Evolutionary conservation across 2,797 vertebrate genomes (phyloP).

Genomic region (Mormyrops attenuatus): DNA sequence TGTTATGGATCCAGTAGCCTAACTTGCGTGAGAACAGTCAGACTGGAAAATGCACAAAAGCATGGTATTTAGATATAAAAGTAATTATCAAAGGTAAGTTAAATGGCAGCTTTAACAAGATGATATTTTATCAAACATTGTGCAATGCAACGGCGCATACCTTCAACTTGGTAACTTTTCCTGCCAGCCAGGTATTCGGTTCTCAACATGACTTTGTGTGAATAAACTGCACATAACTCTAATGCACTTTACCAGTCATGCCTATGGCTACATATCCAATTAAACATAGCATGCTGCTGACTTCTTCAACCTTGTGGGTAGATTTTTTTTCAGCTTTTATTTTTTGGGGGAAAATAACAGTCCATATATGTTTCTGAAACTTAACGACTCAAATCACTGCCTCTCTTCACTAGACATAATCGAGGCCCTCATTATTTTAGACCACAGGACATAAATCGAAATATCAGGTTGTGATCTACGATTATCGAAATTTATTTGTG

Average conservation of each 20-base stretch:
- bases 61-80: conserved; percentile 3
- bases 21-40: not conserved
- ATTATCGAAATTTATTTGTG: not conserved
- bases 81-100: not conserved
- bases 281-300: not conserved
- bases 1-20: not conserved
- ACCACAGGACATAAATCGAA: not conserved
- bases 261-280: not conserved
- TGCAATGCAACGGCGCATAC: not conserved
- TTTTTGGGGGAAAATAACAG: not conserved
- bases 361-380: not conserved
- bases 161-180: not conserved
- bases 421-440: not conserved
- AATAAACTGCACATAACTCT: not conserved
- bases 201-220: not conserved
- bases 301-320: not conserved
- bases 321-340: not conserved
- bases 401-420: not conserved
- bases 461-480: not conserved
- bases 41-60: not conserved
- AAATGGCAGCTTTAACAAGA: not conserved
- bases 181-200: not conserved
- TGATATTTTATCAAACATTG: not conserved
- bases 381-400: not conserved
- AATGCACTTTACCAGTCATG: not conserved